A percentile compares a stretch with the other conserved stretches of the same genome.
Conservation (phyloP, 1,140 invertebrate species). For the Cydia splendana region DNA sequence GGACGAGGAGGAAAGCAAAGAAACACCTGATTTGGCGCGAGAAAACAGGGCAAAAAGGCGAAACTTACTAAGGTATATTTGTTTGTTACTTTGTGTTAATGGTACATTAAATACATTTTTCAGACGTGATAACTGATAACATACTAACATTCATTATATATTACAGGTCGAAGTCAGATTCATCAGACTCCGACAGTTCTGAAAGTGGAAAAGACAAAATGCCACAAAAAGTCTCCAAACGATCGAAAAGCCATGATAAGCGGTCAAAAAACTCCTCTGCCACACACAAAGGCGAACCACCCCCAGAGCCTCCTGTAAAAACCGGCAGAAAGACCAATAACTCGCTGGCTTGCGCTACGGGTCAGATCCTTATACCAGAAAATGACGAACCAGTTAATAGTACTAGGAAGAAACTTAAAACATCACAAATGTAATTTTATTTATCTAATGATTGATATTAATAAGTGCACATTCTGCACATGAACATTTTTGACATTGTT, state of each 20-base stretch:
- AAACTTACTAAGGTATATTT: slow-evolving; percentile 57
- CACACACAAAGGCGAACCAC: slow-evolving; percentile 73
- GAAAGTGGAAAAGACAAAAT: slow-evolving; percentile 60
- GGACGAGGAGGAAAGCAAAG: slow-evolving; percentile 56
- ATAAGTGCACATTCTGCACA: too few relatives aligned
- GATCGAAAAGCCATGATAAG: slow-evolving; percentile 54
- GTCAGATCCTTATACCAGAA: slow-evolving; percentile 88
- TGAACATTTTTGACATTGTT: slow-evolving; percentile 20
- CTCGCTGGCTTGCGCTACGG: slow-evolving; percentile 90
- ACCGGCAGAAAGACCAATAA: slow-evolving; percentile 92
- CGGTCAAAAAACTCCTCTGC: slow-evolving; percentile 66
- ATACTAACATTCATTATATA: background rate
- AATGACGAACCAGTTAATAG: slow-evolving; percentile 70
- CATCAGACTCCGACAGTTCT: slow-evolving; percentile 57
- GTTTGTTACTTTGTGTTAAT: too few relatives aligned
- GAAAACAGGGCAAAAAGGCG: slow-evolving; percentile 68
- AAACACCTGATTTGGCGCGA: slow-evolving; percentile 55
- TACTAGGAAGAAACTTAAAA: slow-evolving; percentile 82
- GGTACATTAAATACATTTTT: slow-evolving; percentile 15
- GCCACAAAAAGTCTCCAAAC: slow-evolving; percentile 60
- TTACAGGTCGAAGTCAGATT: slow-evolving; percentile 55
- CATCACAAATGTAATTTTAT: slow-evolving; percentile 83
- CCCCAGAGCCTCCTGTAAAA: slow-evolving; percentile 76
- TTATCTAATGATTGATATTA: background rate
- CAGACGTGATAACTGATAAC: background rate